Base-by-base conservation (phyloP, 2,797 vertebrate species). In the Stomatorhinus walkeri region DNA sequence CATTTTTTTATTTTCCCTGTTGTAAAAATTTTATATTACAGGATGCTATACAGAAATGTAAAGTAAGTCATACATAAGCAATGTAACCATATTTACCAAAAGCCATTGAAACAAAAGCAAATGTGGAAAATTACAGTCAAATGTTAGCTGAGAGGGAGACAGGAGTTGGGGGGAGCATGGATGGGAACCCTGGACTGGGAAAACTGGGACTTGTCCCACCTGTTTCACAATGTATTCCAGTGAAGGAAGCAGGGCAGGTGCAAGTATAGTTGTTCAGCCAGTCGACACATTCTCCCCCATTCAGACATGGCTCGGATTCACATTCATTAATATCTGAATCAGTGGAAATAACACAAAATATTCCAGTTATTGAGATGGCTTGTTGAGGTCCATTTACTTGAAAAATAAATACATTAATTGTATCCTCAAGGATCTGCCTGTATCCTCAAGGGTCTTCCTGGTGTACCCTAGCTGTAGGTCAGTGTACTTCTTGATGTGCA, bases 171-270 rank as follows among this genome's bases (percentile, higher is more conserved):
- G 76, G 36, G 86, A 19, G 56, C 51, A 49, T 54, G 40, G 87
- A 68, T 59, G 64, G n/a, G 22, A 87, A 72, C 12, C 22, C 61
- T 72, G 83, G 12, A 56, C 56, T 8, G 40, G 22, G 52, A 40
- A 59, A 3, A 43, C 4, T 9, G 19, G 48, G 16, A 36, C 4
- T 40, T 46, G 19, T n/a, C 92, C 93, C 92, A 98, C 98, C 98
- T 97, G 95, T 97, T 93, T 99, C 97, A 0, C 98, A 99, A 92
- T 93, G 95, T 9, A 87, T 91, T 92, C 98, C 98, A 24, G 94
- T 94, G 91, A 97, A 98, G 89, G 94, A 91, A 54, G 94, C 90
- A 0, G 92, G 92, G 91, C 98, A 99, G 61, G 94, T 22, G n/a
- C 98, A 99, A 91, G 94, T 97, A 93, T 97, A 99, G 92, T 96